These are phyloP conservation scores for Mugil cephalus DNA, from an alignment of 2,113 vertebrate species.

Conservation along the genomic window DNA sequence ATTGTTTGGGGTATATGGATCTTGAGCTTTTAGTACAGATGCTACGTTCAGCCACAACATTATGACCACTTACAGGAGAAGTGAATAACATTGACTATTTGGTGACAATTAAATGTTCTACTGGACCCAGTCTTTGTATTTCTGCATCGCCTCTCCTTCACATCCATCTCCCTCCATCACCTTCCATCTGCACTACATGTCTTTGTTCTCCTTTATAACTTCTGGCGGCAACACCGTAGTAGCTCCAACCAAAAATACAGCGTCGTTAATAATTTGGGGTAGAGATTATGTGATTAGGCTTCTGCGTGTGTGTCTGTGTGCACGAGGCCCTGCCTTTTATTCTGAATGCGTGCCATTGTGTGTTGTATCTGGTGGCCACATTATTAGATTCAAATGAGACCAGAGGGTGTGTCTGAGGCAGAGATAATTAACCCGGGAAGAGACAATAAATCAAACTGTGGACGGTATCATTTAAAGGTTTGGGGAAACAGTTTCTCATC, in stretches of 20 bases:
- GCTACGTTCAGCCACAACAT: too few relatives aligned
- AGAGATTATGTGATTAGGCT: slow-evolving; percentile 72
- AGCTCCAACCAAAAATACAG: slow-evolving; percentile 55
- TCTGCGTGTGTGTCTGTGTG: slow-evolving; percentile 27
- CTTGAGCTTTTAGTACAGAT: too few relatives aligned
- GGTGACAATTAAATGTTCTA: too few relatives aligned
- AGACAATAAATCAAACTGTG: neutral
- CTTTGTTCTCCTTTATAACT: slow-evolving; percentile 61
- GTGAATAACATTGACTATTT: too few relatives aligned
- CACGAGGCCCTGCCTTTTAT: slow-evolving; percentile 9
- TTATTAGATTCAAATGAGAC: slow-evolving; percentile 61
- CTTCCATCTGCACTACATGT: neutral
- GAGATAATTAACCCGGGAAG: slow-evolving; percentile 13
- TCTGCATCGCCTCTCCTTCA: neutral
- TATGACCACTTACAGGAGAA: too few relatives aligned
- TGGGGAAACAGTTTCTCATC: too few relatives aligned
- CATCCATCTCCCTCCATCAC: neutral
- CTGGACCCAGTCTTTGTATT: neutral
- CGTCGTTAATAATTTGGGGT: slow-evolving; percentile 77
- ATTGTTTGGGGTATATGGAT: too few relatives aligned
- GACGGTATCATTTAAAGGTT: too few relatives aligned
- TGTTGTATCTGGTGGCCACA: slow-evolving; percentile 44
- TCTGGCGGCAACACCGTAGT: slow-evolving; percentile 34
- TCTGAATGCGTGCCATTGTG: slow-evolving; percentile 1
- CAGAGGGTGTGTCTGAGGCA: slow-evolving; percentile 6